Conservation (phyloP, 1,140 invertebrate genomes). For the Lepidurus apus region DNA sequence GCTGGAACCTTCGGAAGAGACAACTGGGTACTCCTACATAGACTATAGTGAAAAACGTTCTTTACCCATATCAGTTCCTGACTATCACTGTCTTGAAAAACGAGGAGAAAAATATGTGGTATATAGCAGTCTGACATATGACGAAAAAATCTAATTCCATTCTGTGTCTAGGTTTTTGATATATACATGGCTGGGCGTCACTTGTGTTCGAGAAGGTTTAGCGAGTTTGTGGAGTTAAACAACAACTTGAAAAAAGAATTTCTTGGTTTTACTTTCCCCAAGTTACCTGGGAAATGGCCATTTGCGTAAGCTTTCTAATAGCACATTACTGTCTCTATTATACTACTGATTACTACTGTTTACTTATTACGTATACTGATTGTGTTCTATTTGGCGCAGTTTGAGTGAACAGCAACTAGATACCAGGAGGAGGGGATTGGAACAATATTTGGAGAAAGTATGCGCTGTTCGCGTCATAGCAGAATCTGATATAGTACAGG, state of each 20-base stretch:
- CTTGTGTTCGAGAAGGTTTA: slow-evolving; percentile 89
- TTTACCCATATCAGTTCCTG: slow-evolving; percentile 95
- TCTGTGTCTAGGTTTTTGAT: slow-evolving; percentile 69
- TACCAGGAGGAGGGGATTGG: slow-evolving; percentile 81
- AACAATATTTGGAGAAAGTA: slow-evolving; percentile 97
- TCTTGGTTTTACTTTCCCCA: slow-evolving; percentile 94
- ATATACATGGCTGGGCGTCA: slow-evolving; percentile 98
- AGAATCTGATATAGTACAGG: slow-evolving; percentile 94
- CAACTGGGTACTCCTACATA: slow-evolving; percentile 78
- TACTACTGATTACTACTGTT: no score
- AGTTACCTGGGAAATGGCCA: slow-evolving; percentile 97
- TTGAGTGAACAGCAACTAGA: slow-evolving; percentile 95
- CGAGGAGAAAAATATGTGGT: slow-evolving; percentile 86
- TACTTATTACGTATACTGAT: neutral
- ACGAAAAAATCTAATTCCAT: slow-evolving; percentile 16
- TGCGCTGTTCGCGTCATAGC: slow-evolving; percentile 96
- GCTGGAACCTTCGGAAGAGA: slow-evolving; percentile 81
- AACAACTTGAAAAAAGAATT: slow-evolving; percentile 91
- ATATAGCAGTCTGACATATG: slow-evolving; percentile 13
- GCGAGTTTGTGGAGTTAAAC: slow-evolving; percentile 89
- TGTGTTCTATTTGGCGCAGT: slow-evolving; percentile 40
- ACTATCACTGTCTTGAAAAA: slow-evolving; percentile 60
- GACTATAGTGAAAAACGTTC: slow-evolving; percentile 98
- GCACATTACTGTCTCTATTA: neutral
- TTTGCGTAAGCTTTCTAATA: slow-evolving; percentile 61